A percentile compares a stretch with the other conserved stretches of the same genome.
Conservation (phyloP, 2,113 vertebrate species). For the Clarias batrachus region DNA sequence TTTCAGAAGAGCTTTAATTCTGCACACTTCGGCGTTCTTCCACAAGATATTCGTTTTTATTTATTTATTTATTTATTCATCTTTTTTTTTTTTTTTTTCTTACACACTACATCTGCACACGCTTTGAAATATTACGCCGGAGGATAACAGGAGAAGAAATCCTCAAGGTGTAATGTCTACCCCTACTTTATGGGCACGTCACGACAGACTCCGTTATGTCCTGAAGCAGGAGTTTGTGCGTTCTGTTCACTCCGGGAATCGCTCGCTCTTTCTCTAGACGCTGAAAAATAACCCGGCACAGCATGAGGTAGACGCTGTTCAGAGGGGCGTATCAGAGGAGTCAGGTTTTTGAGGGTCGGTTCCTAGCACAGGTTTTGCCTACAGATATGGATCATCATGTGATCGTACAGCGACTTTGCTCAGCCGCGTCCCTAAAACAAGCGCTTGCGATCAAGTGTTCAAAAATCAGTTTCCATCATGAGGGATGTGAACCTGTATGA, state of each 20-base stretch:
- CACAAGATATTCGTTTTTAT: neutral
- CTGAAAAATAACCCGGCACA: neutral
- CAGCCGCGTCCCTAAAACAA: neutral
- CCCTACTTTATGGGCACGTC: neutral
- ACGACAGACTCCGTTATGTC: neutral
- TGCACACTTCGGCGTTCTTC: neutral
- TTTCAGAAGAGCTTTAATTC: neutral
- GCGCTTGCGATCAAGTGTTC: neutral
- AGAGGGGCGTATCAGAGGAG: neutral
- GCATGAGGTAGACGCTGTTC: neutral
- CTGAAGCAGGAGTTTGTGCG: neutral
- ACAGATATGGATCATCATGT: neutral
- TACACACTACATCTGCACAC: neutral
- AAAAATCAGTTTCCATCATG: neutral
- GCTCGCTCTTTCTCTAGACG: neutral
- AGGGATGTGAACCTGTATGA: neutral
- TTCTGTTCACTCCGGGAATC: neutral
- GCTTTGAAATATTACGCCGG: no score
- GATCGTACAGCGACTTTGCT: neutral
- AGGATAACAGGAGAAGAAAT: neutral
- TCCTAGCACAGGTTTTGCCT: neutral
- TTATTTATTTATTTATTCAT: no score
- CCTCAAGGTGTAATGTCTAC: neutral
- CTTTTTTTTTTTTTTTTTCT: no score
- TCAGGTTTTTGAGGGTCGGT: neutral